Evolutionary conservation across 2,888 invertebrate species (phyloP).

Genomic region (Vesta saturnalis): DNA sequence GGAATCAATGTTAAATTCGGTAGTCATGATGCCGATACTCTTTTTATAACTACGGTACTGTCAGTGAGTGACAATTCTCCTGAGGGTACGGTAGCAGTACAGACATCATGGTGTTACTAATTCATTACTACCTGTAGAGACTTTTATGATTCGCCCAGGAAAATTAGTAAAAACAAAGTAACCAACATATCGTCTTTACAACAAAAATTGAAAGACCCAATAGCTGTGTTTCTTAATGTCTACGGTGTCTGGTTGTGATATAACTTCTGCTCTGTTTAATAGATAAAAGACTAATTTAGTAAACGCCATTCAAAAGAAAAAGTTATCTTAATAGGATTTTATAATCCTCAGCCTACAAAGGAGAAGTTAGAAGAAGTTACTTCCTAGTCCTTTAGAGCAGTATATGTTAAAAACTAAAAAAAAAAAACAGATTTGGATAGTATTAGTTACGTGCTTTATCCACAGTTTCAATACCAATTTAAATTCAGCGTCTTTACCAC

Average conservation of each 20-base stretch:
- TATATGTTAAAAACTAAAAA: not conserved
- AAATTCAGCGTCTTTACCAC: not conserved
- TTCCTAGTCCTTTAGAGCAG: not conserved
- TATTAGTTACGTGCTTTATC: not conserved
- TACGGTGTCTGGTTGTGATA: not conserved
- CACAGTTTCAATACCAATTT: not conserved
- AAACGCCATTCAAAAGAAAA: not conserved
- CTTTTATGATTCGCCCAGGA: conserved; percentile 16
- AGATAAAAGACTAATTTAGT: not conserved
- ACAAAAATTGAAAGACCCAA: not conserved
- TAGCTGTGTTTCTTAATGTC: not conserved
- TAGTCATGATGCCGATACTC: conserved; percentile 12
- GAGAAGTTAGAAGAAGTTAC: not conserved
- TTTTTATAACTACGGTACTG: conserved; percentile 2
- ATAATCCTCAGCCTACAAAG: not conserved
- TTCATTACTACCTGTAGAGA: not conserved
- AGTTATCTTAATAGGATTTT: not conserved
- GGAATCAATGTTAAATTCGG: not conserved
- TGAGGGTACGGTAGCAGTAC: not conserved
- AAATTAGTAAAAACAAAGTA: conserved; percentile 4
- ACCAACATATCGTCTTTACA: not conserved
- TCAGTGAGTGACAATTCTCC: conserved; percentile 2
- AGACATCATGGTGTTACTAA: conserved; percentile 10
- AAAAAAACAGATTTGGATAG: not conserved
- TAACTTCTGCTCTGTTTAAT: not conserved